Base-by-base conservation (phyloP, 2,113 vertebrate genomes). In the Gavia stellata region DNA sequence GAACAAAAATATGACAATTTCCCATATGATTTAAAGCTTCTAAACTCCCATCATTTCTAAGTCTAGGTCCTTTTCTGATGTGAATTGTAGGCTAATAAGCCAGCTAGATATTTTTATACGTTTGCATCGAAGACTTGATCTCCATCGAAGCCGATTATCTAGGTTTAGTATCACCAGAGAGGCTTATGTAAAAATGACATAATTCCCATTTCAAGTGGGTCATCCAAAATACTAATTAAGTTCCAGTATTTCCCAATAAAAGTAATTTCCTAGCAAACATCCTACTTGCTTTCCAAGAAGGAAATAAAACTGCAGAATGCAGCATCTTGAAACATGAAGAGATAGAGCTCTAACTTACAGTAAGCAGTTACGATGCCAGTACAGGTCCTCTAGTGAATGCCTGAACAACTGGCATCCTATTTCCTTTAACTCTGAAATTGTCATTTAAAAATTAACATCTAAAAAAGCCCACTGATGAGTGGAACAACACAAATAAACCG, bases 291-390 rank as follows among this genome's bases (percentile, higher is more conserved):
- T 97, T 95, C 61, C 80, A 96, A 88, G 92, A 91, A 88, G 92
- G 95, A 97, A 91, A 96, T 92, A 91, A 93, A 82, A 73, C 66
- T 88, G 86, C 81, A 45, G 53, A 96, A 92, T 92, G 68, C 23
- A 70, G 63, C 82, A 96, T 78, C 62, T 62, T 62, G n/a, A 63
- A 86, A 74, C 25, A 56, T 44, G 28, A 65, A 70, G 67, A 55
- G 63, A 62, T 21, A 62, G 63, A 88, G 33, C 40, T 77, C 12
- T 86, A 63, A 71, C 36, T 86, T 65, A 42, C 25, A 7, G 6
- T 68, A 81, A 84, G 63, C 68, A 66, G 36, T 81, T 80, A 44
- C 0, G 23, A 31, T 88, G 85, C 88, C 68, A 91, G 0, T 61
- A 14, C 68, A 25, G 20, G 36, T 71, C 75, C 38, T 79, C 16